Evolutionary conservation across 2,113 vertebrate species (phyloP).

Genomic region (Rallus limicola): DNA sequence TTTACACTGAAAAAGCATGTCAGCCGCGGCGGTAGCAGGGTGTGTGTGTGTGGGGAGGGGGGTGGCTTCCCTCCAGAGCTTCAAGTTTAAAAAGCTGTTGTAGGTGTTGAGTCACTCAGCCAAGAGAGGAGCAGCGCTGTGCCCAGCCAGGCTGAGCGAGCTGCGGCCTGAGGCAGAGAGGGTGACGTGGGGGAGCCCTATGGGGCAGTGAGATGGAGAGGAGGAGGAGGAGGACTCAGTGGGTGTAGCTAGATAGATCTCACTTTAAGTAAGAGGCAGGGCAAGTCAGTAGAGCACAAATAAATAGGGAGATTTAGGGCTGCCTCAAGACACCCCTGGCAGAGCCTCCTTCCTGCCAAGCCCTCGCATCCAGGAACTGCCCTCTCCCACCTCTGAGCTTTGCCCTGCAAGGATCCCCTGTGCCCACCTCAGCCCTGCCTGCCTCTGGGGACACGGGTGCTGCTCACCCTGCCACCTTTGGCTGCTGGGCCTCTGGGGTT

Average conservation of each 20-base stretch:
- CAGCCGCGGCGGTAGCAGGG: neutral
- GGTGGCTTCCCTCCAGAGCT: accelerated
- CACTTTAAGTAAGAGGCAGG: neutral
- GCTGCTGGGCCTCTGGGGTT: neutral
- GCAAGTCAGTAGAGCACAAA: accelerated
- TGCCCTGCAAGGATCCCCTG: neutral
- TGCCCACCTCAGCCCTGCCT: too few relatives aligned
- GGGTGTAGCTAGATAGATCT: neutral
- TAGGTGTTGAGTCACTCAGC: neutral
- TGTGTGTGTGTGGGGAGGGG: too few relatives aligned
- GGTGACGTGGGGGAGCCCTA: neutral
- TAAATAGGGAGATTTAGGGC: neutral
- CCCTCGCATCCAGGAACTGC: accelerated
- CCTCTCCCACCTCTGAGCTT: neutral
- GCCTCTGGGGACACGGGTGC: too few relatives aligned
- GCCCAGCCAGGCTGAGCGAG: neutral
- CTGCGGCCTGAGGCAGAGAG: neutral
- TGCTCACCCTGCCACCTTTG: accelerated
- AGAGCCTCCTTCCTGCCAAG: neutral
- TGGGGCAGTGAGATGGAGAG: accelerated
- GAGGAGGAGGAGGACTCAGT: neutral
- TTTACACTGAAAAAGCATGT: accelerated
- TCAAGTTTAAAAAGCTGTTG: neutral
- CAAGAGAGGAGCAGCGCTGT: accelerated
- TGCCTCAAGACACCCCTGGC: neutral